These are phyloP conservation scores for Melanophora roralis DNA, from an alignment of 2,888 invertebrate genomes.

Conservation along the genomic window DNA sequence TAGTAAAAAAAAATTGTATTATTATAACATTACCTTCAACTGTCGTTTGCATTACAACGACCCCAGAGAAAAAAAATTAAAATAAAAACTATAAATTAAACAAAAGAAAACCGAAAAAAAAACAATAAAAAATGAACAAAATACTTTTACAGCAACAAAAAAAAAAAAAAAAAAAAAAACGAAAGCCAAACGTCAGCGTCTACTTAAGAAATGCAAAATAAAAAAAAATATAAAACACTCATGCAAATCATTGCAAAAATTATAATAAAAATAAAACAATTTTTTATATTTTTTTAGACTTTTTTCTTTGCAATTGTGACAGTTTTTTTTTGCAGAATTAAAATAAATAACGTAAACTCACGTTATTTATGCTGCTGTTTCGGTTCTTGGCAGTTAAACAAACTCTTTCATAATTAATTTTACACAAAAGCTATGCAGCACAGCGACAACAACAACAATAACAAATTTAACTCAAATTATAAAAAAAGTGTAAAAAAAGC, in stretches of 20 bases:
- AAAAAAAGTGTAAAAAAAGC: conserved; percentile 28
- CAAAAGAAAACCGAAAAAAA: not conserved
- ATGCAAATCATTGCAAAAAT: conserved; percentile 31
- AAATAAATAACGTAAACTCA: conserved; percentile 33
- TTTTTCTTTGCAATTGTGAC: not conserved
- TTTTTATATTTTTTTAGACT: not conserved
- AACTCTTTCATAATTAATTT: conserved; percentile 44
- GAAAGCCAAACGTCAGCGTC: conserved; percentile 43
- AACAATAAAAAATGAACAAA: conserved; percentile 29
- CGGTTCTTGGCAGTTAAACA: conserved; percentile 16
- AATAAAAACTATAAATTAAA: not conserved
- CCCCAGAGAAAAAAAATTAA: conserved; percentile 50
- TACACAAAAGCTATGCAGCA: not conserved
- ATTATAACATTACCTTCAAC: conserved; percentile 71
- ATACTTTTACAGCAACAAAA: conserved; percentile 7
- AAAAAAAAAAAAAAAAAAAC: no score
- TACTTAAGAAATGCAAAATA: not conserved
- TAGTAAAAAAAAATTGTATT: conserved; percentile 5
- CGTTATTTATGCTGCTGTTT: conserved; percentile 21
- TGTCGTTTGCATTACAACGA: conserved; percentile 70
- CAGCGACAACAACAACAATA: not conserved
- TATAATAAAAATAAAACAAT: conserved; percentile 21
- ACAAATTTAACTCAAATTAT: conserved; percentile 12
- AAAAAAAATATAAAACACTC: conserved; percentile 17
- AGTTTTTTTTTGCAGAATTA: conserved; percentile 24